Evolutionary conservation across 2,797 vertebrate genomes (phyloP).

Genomic region (Diplodus sargus): DNA sequence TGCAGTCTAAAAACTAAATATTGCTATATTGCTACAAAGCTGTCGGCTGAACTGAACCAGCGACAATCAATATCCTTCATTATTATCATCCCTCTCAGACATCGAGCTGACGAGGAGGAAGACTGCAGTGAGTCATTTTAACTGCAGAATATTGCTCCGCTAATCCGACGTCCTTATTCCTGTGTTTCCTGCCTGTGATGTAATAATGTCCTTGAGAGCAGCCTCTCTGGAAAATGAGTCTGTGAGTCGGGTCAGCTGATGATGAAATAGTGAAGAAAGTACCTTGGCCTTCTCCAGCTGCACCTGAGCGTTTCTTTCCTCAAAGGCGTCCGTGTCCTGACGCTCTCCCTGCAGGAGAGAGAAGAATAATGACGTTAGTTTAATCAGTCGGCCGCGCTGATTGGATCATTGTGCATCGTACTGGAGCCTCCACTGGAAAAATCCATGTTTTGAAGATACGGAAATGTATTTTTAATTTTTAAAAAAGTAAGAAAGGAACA

Average conservation of each 20-base stretch:
- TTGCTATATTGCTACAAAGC: not conserved
- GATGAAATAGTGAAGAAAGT: slow-evolving; percentile 56
- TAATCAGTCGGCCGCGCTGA: not conserved
- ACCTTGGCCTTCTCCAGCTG: slow-evolving; percentile 99
- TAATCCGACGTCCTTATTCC: slow-evolving; percentile 56
- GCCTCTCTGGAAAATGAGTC: slow-evolving; percentile 32
- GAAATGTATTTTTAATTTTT: not conserved
- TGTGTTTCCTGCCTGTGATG: slow-evolving; percentile 58
- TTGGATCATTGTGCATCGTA: not conserved
- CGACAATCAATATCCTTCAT: slow-evolving; percentile 33
- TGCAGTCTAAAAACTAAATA: not conserved
- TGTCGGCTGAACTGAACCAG: slow-evolving; percentile 9
- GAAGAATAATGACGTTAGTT: not conserved
- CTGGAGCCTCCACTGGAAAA: not conserved
- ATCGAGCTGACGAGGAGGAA: slow-evolving; percentile 12
- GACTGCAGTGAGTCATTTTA: slow-evolving; percentile 37
- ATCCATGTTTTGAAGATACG: not conserved
- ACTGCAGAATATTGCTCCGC: slow-evolving; percentile 47
- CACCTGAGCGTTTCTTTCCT: slow-evolving; percentile 97
- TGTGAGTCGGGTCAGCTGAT: not conserved
- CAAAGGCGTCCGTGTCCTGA: slow-evolving; percentile 84
- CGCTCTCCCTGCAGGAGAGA: slow-evolving; percentile 79
- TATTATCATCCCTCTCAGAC: slow-evolving; percentile 9
- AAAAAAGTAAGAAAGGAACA: not conserved
- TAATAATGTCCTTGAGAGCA: slow-evolving; percentile 54